Evolutionary conservation across 2,113 vertebrate genomes (phyloP).

Genomic region (Cebus imitator): DNA sequence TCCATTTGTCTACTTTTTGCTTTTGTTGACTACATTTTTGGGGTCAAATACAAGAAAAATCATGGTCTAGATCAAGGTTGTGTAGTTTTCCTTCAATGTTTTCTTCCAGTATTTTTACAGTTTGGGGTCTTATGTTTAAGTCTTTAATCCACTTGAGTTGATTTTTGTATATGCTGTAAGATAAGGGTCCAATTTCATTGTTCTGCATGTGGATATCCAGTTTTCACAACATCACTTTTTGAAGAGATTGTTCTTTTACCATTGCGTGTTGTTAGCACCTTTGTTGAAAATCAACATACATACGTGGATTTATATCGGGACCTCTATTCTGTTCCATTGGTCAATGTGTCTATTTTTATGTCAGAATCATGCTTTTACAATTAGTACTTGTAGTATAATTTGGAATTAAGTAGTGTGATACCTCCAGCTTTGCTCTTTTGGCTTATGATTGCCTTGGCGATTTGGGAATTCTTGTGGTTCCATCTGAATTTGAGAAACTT

Average conservation of each 20-base stretch:
- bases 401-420: not conserved
- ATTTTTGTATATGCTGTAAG: not conserved
- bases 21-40: not conserved
- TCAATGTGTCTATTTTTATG: not conserved
- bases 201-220: not conserved
- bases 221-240: not conserved
- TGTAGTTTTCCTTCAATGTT: not conserved
- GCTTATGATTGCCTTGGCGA: not conserved
- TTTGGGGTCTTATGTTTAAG: not conserved
- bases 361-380: not conserved
- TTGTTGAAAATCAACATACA: not conserved
- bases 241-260: not conserved
- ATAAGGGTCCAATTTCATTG: not conserved
- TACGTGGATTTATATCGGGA: too few species aligned
- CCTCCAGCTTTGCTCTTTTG: not conserved
- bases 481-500: not conserved
- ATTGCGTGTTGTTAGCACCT: not conserved
- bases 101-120: not conserved
- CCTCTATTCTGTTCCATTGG: not conserved
- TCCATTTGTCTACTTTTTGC: not conserved
- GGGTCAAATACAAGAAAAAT: not conserved
- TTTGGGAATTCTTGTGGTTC: not conserved
- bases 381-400: not conserved
- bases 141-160: not conserved
- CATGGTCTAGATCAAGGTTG: not conserved